These are phyloP conservation scores for Druon quercuslanigerum DNA, from an alignment of 1,140 invertebrate genomes.

Conservation along the genomic window DNA sequence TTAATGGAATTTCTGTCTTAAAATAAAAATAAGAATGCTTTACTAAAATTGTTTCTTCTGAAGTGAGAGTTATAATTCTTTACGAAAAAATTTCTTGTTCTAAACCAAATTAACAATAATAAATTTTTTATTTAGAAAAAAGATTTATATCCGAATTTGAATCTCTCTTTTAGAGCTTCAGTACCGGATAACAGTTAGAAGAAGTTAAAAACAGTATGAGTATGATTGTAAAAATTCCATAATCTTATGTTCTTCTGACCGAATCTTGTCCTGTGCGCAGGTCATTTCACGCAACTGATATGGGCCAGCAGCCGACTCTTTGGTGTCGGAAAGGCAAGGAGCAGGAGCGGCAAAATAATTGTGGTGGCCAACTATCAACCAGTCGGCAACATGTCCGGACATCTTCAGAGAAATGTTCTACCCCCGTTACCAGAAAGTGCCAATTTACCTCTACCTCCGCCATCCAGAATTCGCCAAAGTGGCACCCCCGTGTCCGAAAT, in stretches of 20 bases:
- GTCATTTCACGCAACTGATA: slow-evolving; percentile 94
- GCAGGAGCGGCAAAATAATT: slow-evolving; percentile 83
- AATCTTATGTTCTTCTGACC: slow-evolving; percentile 46
- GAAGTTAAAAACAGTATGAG: no score
- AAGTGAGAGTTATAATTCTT: no score
- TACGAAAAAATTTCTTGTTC: no score
- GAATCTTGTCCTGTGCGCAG: slow-evolving; percentile 70
- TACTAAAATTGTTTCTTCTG: no score
- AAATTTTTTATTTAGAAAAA: no score
- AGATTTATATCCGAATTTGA: no score
- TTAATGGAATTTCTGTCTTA: no score
- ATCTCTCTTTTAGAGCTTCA: no score
- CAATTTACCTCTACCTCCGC: slow-evolving; percentile 65
- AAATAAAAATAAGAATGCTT: no score
- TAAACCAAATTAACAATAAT: no score
- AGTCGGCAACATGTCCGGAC: slow-evolving; percentile 85
- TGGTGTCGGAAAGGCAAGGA: slow-evolving; percentile 88
- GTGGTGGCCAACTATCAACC: slow-evolving; percentile 90
- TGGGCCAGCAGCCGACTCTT: slow-evolving; percentile 88
- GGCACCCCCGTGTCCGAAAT: slow-evolving; percentile 57
- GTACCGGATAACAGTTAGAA: no score
- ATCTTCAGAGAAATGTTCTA: slow-evolving; percentile 86
- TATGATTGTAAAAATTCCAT: background rate
- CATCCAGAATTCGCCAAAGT: slow-evolving; percentile 51
- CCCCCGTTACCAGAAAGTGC: slow-evolving; percentile 80